Evolutionary conservation across 2,888 invertebrate genomes (phyloP).

Genomic region (Linnaemya vulpina): DNA sequence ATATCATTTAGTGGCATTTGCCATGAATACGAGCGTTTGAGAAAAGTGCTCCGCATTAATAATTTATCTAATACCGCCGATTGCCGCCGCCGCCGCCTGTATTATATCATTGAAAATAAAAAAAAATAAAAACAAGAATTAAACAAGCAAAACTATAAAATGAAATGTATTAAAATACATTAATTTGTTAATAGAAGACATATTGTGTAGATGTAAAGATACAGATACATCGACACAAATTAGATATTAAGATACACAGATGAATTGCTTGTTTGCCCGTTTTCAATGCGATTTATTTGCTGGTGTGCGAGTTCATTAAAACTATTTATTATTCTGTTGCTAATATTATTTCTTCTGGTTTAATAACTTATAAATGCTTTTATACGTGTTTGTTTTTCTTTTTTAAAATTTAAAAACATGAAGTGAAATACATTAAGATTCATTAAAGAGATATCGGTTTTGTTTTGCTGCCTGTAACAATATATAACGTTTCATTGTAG

Average conservation of each 20-base stretch:
- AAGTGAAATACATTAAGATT: slow-evolving; percentile 66
- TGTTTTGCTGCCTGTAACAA: slow-evolving; percentile 54
- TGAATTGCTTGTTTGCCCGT: slow-evolving; percentile 24
- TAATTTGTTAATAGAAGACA: slow-evolving; percentile 70
- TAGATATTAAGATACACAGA: slow-evolving; percentile 16
- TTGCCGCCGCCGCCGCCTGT: slow-evolving; percentile 42
- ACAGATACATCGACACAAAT: slow-evolving; percentile 31
- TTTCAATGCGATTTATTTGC: background rate
- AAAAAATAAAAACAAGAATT: background rate
- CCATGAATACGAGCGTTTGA: background rate
- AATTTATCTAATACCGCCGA: slow-evolving; percentile 54
- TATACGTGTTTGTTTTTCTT: slow-evolving; percentile 6
- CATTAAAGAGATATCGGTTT: slow-evolving; percentile 52
- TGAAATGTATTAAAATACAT: slow-evolving; percentile 61
- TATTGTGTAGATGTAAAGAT: slow-evolving; percentile 54
- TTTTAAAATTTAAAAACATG: slow-evolving; percentile 36
- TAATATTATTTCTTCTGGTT: slow-evolving; percentile 48
- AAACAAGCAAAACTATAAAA: slow-evolving; percentile 30
- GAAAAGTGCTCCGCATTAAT: slow-evolving; percentile 4
- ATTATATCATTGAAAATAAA: slow-evolving; percentile 41
- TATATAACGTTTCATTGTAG: slow-evolving; percentile 53
- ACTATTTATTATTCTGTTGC: slow-evolving; percentile 24
- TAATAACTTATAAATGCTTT: slow-evolving; percentile 35
- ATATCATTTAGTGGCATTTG: slow-evolving; percentile 7
- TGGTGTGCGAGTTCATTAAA: slow-evolving; percentile 18